These are phyloP conservation scores for Sebastes minor DNA, from an alignment of 2,797 vertebrate species.

Conservation along the genomic window DNA sequence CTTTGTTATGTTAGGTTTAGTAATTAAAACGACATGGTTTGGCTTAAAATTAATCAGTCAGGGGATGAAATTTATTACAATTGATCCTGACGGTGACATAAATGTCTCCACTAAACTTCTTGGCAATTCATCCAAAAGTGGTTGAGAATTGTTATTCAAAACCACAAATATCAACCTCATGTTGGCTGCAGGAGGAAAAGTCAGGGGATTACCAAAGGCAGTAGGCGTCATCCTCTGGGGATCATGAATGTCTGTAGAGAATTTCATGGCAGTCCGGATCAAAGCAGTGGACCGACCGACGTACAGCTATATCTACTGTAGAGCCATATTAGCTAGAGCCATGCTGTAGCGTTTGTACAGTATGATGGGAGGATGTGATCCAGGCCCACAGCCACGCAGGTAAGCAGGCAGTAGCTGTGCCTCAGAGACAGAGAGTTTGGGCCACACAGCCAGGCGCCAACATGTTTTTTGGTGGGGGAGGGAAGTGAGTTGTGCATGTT, in stretches of 20 bases:
- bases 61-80: neutral
- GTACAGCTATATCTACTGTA: neutral
- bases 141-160: neutral
- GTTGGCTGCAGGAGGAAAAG: neutral
- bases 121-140: too few relatives aligned
- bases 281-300: neutral
- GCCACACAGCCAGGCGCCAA: slow-evolving; percentile 40
- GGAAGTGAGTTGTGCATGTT: slow-evolving; percentile 57
- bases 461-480: slow-evolving; percentile 22
- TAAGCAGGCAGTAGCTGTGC: neutral
- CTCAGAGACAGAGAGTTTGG: slow-evolving; percentile 14
- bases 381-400: neutral
- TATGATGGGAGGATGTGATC: slow-evolving; percentile 44
- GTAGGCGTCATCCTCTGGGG: neutral
- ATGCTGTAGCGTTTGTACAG: neutral
- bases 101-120: neutral
- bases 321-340: neutral
- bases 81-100: neutral
- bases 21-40: too few relatives aligned
- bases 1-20: too few relatives aligned
- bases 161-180: neutral
- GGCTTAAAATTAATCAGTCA: too few relatives aligned
- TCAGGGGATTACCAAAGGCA: neutral
- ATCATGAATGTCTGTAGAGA: neutral
- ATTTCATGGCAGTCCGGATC: neutral